Conservation (phyloP, 2,797 vertebrate genomes). For the Muraenolepis orangiensis region DNA sequence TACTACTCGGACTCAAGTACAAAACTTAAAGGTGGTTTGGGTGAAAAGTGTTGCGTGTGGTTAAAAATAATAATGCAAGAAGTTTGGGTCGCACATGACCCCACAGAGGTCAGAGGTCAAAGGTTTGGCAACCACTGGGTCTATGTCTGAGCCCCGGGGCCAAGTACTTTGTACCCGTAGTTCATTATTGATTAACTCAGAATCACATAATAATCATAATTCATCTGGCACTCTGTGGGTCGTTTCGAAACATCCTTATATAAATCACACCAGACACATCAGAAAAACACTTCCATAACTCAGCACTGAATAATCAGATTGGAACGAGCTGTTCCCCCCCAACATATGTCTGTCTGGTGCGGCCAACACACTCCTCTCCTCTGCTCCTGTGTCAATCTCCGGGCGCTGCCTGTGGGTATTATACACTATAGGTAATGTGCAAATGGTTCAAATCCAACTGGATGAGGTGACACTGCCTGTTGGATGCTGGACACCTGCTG, state of each 20-base stretch:
- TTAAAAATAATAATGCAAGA: too few species aligned
- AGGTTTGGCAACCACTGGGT: background rate
- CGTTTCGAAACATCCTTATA: background rate
- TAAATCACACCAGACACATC: background rate
- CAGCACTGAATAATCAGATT: background rate
- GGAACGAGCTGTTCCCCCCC: background rate
- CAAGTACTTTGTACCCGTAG: background rate
- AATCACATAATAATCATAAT: too few species aligned
- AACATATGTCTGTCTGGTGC: background rate
- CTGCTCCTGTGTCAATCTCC: background rate
- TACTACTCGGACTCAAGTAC: too few species aligned
- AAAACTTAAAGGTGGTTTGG: too few species aligned
- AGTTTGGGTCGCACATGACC: too few species aligned
- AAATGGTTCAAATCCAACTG: constrained; percentile 9
- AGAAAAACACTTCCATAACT: background rate
- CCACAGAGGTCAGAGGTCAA: background rate
- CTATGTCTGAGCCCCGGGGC: background rate
- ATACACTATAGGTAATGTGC: background rate
- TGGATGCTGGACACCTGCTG: constrained; percentile 18
- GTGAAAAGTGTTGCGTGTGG: too few species aligned
- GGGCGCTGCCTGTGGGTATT: background rate
- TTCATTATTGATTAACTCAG: too few species aligned
- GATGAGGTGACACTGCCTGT: constrained; percentile 6
- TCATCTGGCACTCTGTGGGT: background rate
- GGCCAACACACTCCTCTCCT: background rate